Evolutionary conservation across 2,797 vertebrate species (phyloP), one percentile per base, ranked within the genome.

Genomic region (Chelmon rostratus): DNA sequence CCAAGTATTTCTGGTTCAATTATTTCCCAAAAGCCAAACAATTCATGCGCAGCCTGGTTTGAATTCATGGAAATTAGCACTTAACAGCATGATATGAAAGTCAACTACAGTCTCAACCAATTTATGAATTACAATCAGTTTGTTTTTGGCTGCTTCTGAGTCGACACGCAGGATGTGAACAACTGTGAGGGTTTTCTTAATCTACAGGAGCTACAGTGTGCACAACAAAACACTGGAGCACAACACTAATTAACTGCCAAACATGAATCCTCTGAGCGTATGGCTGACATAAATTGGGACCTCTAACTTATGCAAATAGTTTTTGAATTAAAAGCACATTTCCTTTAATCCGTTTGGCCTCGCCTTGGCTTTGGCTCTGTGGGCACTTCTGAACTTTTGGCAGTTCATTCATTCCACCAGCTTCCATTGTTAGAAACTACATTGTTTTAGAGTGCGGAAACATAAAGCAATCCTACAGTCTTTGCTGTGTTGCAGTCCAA

Each of bases 381-480:
- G 16, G 35, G 28, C n/a, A 33, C 2, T 44, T 61, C 19, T 40
- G 23, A 49, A 5, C 6, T 28, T 66, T 28, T 8, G 31, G 21
- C 28, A 10, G 18, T 56, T 42, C 15, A 31, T 31, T 70, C 7
- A 57, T 28, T 23, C 21, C 13, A 70, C 8, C 28, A 63, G 42
- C 15, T 52, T 18, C 28, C 5, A 31, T 12, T 18, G 25, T 13
- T 23, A 7, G 2, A 52, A n/a, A 67, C 33, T 1, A 13, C 19
- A 15, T 59, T 37, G 16, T 50, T 69, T 53, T 23, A 19, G 12
- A 33, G 31, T 57, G 54, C 38, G 1, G 0, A 33, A 35, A 23
- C 12, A 40, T 40, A 49, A 61, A 77, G 6, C 50, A 84, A 37
- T 28, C 19, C 19, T 57, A 52, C 50, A n/a, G n/a, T 49, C 28